phyloP scores from a whole-genome alignment of 2,797 vertebrate species.

The Cottoperca gobio region DNA sequence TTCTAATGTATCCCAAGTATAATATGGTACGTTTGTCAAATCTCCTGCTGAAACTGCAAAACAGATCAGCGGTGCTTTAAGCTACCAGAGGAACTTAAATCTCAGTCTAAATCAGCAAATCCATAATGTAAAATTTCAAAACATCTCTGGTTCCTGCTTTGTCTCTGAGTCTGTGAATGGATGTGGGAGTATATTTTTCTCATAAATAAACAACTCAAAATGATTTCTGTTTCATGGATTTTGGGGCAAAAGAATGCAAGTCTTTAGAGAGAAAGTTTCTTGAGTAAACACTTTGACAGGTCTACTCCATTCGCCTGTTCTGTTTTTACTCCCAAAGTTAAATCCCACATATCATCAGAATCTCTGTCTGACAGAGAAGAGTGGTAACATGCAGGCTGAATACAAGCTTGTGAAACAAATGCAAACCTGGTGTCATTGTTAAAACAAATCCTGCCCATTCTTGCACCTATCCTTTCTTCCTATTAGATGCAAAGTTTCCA shows the following conservation, averaged over 20 bases:
- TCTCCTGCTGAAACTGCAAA: neutral
- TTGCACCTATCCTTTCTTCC: neutral
- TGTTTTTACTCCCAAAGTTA: slow-evolving; percentile 1
- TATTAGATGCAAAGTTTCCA: too few relatives aligned
- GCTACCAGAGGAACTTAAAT: neutral
- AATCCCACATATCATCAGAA: neutral
- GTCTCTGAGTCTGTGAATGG: neutral
- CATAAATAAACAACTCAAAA: slow-evolving; percentile 12
- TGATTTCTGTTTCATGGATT: slow-evolving; percentile 6
- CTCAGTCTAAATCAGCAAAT: slow-evolving; percentile 7
- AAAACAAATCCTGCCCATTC: neutral
- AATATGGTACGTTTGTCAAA: neutral
- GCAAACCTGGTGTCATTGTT: neutral
- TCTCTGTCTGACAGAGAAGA: neutral
- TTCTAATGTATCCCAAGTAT: neutral
- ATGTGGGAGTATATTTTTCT: slow-evolving; percentile 7
- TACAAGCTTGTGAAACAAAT: slow-evolving; percentile 7
- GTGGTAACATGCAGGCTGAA: neutral
- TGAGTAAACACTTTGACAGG: neutral
- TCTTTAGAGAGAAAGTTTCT: neutral
- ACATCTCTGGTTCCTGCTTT: slow-evolving; percentile 2
- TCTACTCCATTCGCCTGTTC: neutral
- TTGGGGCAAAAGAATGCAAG: neutral
- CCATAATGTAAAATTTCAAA: neutral
- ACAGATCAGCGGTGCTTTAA: slow-evolving; percentile 1